Evolutionary conservation across 2,113 vertebrate genomes (phyloP).

Genomic region (Hypocryptadius cinnamomeus): DNA sequence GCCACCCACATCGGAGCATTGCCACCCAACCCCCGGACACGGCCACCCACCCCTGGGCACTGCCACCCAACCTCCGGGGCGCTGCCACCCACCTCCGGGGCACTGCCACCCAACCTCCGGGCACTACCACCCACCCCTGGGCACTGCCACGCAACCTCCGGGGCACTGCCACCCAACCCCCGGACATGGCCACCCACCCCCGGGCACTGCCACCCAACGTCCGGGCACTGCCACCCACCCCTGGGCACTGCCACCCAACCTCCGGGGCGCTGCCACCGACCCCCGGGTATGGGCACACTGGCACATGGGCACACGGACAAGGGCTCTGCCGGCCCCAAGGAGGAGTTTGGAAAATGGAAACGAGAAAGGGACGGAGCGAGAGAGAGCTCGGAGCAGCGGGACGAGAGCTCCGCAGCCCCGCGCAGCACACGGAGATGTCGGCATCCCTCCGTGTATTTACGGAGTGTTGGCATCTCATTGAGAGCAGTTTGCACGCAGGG

Average conservation of each 20-base stretch:
- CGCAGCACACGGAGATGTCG: neutral
- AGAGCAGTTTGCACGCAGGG: neutral
- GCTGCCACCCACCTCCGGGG: neutral
- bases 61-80: rapidly evolving
- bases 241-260: no score
- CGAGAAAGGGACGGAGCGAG: neutral
- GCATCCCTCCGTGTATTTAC: neutral
- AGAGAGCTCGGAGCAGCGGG: neutral
- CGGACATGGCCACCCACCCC: no score
- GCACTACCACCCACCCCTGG: no score
- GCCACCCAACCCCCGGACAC: neutral
- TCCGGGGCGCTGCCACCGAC: no score
- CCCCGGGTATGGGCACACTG: neutral
- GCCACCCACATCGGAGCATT: rapidly evolving
- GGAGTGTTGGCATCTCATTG: neutral
- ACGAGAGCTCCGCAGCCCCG: neutral
- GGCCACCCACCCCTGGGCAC: rapidly evolving
- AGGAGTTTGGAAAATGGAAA: neutral
- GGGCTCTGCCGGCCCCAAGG: neutral
- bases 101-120: no score
- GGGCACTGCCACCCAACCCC: neutral
- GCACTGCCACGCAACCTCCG: no score
- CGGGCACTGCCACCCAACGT: no score
- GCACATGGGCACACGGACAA: neutral
- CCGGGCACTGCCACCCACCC: neutral